Conservation (phyloP, 2,888 invertebrate species). For the Ceramica pisi region DNA sequence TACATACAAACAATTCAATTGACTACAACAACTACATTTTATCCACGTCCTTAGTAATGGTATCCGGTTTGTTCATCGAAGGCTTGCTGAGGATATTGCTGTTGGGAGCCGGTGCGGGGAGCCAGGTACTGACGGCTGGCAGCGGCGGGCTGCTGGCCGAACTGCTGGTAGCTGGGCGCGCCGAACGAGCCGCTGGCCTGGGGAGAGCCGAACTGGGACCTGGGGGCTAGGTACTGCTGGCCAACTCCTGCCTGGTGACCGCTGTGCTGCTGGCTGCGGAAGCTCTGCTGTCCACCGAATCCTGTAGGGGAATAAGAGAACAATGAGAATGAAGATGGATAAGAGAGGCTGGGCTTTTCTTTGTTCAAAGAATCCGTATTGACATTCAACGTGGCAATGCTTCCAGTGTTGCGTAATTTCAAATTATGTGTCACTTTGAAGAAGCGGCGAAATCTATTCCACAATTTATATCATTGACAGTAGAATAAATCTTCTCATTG, state of each 20-base stretch:
- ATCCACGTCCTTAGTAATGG: constrained; percentile 74
- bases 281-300: constrained; percentile 59
- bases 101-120: constrained; percentile 73
- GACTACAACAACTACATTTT: constrained; percentile 56
- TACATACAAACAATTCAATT: constrained; percentile 63
- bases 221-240: constrained; percentile 58
- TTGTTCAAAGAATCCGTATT: not conserved
- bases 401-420: too few relatives aligned
- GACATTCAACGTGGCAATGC: too few relatives aligned
- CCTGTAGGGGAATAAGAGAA: constrained; percentile 48
- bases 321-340: not conserved
- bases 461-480: not conserved
- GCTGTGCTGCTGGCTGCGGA: constrained; percentile 43
- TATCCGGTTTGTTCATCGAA: constrained; percentile 86
- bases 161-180: constrained; percentile 33
- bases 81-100: constrained; percentile 81
- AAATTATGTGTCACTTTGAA: too few relatives aligned
- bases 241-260: constrained; percentile 26
- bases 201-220: constrained; percentile 66
- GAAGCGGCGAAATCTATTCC: not conserved
- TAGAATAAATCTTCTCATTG: not conserved
- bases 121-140: constrained; percentile 83
- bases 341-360: not conserved
- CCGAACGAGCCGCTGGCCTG: constrained; percentile 27
- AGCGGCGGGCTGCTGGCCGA: constrained; percentile 68